These are phyloP conservation scores for Mus spicilegus DNA, from an alignment of 2,113 vertebrate species.

Conservation along the genomic window DNA sequence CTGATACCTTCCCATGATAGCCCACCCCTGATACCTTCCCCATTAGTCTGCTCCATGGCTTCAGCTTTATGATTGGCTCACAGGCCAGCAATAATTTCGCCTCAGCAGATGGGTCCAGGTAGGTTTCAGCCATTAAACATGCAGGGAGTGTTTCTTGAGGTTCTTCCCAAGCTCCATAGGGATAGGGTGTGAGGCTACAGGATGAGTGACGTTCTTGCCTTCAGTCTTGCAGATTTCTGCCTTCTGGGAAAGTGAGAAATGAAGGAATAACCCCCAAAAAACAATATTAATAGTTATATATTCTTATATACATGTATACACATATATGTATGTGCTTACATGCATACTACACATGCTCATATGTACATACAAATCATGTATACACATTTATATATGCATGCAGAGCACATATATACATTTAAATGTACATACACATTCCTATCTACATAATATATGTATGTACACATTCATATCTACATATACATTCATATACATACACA, in stretches of 20 bases:
- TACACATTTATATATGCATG: background rate
- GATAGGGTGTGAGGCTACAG: too few species aligned
- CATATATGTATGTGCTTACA: too few species aligned
- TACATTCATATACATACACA: background rate
- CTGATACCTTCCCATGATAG: too few species aligned
- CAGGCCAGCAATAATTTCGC: too few species aligned
- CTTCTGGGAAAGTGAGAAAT: background rate
- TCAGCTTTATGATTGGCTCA: rapidly evolving
- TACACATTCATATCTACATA: background rate
- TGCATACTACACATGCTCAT: background rate
- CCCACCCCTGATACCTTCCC: background rate
- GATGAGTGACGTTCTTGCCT: rapidly evolving
- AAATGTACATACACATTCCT: background rate
- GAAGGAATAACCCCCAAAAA: background rate
- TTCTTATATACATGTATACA: background rate
- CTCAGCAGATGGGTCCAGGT: rapidly evolving
- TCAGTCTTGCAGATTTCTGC: too few species aligned
- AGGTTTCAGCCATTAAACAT: rapidly evolving
- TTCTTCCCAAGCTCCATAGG: rapidly evolving
- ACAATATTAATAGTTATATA: background rate
- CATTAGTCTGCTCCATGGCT: rapidly evolving
- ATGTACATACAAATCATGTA: too few species aligned
- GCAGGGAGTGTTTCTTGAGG: rapidly evolving
- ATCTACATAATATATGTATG: background rate
- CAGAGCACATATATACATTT: background rate